Evolutionary conservation across 2,797 vertebrate species (phyloP), one percentile per base, ranked within the genome.

Genomic region (Margarornis squamiger): DNA sequence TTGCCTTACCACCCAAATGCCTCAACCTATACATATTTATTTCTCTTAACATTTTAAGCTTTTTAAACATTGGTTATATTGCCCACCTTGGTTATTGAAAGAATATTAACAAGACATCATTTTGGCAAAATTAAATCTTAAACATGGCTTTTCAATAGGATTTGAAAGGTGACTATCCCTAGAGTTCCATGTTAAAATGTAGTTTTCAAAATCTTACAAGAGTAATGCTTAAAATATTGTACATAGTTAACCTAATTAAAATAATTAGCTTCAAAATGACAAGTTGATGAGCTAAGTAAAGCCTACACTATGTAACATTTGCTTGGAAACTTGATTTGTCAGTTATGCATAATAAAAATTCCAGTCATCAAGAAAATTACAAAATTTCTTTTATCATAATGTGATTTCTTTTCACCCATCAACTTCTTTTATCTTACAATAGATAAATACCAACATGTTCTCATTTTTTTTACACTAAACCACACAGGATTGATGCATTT

Each of bases 51-150:
- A 83, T 95, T 94, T 98, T 97, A 97, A 97, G 96, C 96, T 96
- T 97, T 98, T 98, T 96, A 97, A 98, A 98, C 97, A 98, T 97
- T 97, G 97, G 98, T 98, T 98, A 98, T 98, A 98, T 98, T 98
- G 97, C 97, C 97, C 97, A 98, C 96, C 97, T 98, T 98, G 92
- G 86, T 98, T 98, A 98, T 65, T 97, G 96, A 98, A 98, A 98
- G 96, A 97, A 98, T 98, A 98, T 98, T 98, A 98, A 98, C 98
- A 98, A 98, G 97, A 98, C 97, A 98, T 98, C 97, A 97, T 98
- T 99, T 99, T 99, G 99, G 99, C 99, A 99, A 99, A 99, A 98
- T 98, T 98, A 98, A 98, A 98, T 98, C 98, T 98, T 98, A 98
- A 98, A 98, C 98, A 99, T 99, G 98, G 98, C 98, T 99, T 99